phyloP scores from a whole-genome alignment of 2,888 invertebrate genomes.

The Eristalis intricaria region DNA sequence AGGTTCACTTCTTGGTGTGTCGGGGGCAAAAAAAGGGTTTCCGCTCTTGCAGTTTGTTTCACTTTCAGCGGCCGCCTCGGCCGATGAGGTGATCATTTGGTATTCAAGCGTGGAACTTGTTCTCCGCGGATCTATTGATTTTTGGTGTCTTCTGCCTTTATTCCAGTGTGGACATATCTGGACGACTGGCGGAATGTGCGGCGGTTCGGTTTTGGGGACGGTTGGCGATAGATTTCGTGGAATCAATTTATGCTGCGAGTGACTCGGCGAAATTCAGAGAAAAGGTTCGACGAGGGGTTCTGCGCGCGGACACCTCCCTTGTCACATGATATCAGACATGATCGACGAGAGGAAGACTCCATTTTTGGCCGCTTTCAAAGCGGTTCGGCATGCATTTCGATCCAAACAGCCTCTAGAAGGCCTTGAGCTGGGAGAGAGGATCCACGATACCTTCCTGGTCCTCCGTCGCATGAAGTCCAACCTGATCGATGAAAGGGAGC shows the following conservation, averaged over 20 bases:
- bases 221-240: not conserved
- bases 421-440: too few relatives aligned
- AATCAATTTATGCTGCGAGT: not conserved
- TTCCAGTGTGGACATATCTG: not conserved
- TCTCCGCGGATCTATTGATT: not conserved
- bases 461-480: too few relatives aligned
- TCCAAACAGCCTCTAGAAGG: too few relatives aligned
- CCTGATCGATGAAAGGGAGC: too few relatives aligned
- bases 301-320: too few relatives aligned
- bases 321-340: too few relatives aligned
- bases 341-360: too few relatives aligned
- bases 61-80: not conserved
- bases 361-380: too few relatives aligned
- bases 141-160: not conserved
- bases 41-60: not conserved
- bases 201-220: not conserved
- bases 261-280: not conserved
- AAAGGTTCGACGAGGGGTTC: not conserved
- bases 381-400: too few relatives aligned
- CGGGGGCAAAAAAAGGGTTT: not conserved
- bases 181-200: not conserved
- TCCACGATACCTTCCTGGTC: too few relatives aligned
- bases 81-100: not conserved
- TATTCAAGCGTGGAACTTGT: not conserved
- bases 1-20: not conserved